Evolutionary conservation across 2,797 vertebrate genomes (phyloP).

Genomic region (Pseudomugil tenellus): DNA sequence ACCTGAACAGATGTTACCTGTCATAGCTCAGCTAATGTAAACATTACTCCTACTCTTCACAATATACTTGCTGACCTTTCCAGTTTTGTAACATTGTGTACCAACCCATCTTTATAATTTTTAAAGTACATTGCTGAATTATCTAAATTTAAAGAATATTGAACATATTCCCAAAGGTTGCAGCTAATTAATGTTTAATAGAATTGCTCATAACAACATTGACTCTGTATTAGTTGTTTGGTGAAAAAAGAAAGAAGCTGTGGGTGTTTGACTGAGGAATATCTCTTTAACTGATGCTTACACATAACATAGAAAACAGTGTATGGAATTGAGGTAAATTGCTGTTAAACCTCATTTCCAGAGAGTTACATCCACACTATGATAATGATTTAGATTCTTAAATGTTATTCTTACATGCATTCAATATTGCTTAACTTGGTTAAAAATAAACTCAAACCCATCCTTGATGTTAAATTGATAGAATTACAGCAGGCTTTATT

Average conservation of each 20-base stretch:
- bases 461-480: slow-evolving; percentile 68
- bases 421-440: slow-evolving; percentile 68
- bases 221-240: neutral
- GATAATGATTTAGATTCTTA: slow-evolving; percentile 62
- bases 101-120: neutral
- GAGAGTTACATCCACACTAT: slow-evolving; percentile 63
- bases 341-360: slow-evolving; percentile 44
- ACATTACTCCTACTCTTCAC: neutral
- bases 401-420: slow-evolving; percentile 47
- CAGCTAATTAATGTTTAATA: slow-evolving; percentile 35
- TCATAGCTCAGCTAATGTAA: slow-evolving; percentile 24
- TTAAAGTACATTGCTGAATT: neutral
- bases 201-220: slow-evolving; percentile 23
- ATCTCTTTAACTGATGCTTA: slow-evolving; percentile 53
- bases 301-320: slow-evolving; percentile 34
- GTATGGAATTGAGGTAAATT: slow-evolving; percentile 23
- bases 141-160: no score
- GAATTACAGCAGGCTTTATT: slow-evolving; percentile 81
- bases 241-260: neutral
- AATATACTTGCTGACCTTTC: slow-evolving; percentile 19
- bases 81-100: slow-evolving; percentile 26
- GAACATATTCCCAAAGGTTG: slow-evolving; percentile 31
- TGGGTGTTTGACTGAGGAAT: neutral
- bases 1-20: slow-evolving; percentile 17
- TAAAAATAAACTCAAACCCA: slow-evolving; percentile 64